Conservation (phyloP, 53 echinoderm and acorn worm species). For the Hippasteria phrygiana region DNA sequence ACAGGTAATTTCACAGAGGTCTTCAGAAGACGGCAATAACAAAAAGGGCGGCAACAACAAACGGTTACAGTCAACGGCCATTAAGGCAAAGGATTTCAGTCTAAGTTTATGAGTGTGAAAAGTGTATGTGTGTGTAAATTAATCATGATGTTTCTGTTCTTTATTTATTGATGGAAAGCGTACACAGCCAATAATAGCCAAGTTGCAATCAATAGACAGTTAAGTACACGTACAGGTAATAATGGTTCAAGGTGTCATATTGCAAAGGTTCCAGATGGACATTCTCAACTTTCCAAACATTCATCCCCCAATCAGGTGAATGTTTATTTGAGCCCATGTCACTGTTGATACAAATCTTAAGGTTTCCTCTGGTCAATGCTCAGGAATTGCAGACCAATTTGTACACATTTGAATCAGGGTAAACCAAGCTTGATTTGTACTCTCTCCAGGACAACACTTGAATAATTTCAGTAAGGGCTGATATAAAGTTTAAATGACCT, state of each 20-base stretch:
- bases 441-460: too few species aligned
- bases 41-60: background rate
- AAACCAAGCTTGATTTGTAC: too few species aligned
- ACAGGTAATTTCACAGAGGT: background rate
- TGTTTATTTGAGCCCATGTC: background rate
- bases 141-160: background rate
- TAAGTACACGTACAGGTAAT: background rate
- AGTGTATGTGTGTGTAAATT: background rate
- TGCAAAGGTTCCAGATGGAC: background rate
- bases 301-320: background rate
- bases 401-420: too few species aligned
- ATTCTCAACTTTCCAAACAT: background rate
- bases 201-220: background rate
- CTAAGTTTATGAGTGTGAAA: background rate
- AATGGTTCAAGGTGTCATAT: background rate
- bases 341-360: too few species aligned
- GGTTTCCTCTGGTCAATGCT: too few species aligned
- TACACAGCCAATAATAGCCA: background rate
- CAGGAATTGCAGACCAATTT: too few species aligned
- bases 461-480: too few species aligned
- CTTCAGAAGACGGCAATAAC: background rate
- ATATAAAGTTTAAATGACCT: too few species aligned
- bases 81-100: background rate
- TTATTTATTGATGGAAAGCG: conserved; percentile 5
- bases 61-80: background rate